Conservation (phyloP, 2,888 invertebrate species). For the Diploptera punctata region DNA sequence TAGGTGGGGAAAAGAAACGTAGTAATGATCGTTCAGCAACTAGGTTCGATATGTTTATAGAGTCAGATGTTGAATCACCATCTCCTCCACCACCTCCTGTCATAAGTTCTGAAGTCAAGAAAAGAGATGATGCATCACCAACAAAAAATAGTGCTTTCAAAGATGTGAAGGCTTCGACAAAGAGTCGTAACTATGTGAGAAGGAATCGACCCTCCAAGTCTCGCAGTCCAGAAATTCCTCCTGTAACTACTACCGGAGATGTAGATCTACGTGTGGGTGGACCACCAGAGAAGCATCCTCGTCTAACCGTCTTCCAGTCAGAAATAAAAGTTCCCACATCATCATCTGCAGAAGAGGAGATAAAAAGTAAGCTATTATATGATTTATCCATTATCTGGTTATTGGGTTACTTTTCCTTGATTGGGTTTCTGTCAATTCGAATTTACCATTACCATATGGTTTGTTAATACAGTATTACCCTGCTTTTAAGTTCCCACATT, state of each 20-base stretch:
- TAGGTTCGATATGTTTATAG: conserved; percentile 10
- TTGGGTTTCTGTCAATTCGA: not conserved
- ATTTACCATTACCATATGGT: too few relatives aligned
- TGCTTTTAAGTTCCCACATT: too few relatives aligned
- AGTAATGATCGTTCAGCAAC: not conserved
- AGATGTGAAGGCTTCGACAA: conserved; percentile 52
- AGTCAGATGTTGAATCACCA: conserved; percentile 35
- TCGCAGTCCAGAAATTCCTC: conserved; percentile 55
- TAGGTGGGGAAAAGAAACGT: conserved; percentile 4
- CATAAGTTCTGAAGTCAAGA: conserved; percentile 34
- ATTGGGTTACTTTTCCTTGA: not conserved
- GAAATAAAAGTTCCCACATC: conserved; percentile 11
- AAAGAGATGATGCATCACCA: conserved; percentile 18
- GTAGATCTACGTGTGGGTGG: conserved; percentile 54
- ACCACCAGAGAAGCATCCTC: conserved; percentile 54
- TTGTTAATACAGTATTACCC: too few relatives aligned
- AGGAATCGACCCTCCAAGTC: conserved; percentile 65
- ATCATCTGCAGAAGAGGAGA: conserved; percentile 31
- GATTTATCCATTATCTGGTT: conserved; percentile 47
- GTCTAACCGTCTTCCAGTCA: conserved; percentile 48
- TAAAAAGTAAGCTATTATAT: conserved; percentile 40
- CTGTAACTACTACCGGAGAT: conserved; percentile 48
- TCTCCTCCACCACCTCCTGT: conserved; percentile 43
- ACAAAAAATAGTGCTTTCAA: conserved; percentile 48
- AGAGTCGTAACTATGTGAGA: conserved; percentile 68